Percentiles rank a stretch among this genome's conserved stretches.
Evolutionary conservation across 2,797 vertebrate species (phyloP).

Genomic region (Rhinatrema bivittatum): DNA sequence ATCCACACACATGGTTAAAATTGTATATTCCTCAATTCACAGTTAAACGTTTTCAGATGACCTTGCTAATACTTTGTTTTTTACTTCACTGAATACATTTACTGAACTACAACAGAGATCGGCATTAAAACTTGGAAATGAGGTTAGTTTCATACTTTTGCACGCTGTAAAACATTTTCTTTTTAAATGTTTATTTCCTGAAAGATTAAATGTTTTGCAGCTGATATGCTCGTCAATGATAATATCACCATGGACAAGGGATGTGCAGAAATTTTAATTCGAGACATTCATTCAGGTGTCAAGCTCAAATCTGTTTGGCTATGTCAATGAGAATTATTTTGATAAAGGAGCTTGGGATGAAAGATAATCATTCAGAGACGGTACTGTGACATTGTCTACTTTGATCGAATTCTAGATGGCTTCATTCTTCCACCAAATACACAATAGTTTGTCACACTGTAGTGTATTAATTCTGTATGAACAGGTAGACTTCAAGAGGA

Average conservation of each 20-base stretch:
- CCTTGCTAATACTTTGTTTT: conserved; percentile 9
- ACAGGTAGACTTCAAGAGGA: conserved; percentile 54
- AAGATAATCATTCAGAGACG: conserved; percentile 42
- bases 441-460: conserved; percentile 65
- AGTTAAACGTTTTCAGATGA: too few species aligned
- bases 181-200: conserved; percentile 24
- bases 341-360: conserved; percentile 42
- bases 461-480: conserved; percentile 61
- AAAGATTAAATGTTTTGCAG: conserved; percentile 16
- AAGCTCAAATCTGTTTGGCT: conserved; percentile 4
- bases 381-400: conserved; percentile 51
- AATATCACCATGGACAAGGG: conserved; percentile 13
- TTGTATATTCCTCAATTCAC: too few species aligned
- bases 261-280: conserved; percentile 21
- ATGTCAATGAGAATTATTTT: conserved; percentile 6
- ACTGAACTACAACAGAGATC: conserved; percentile 14
- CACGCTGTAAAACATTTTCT: conserved; percentile 15
- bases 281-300: conserved; percentile 11
- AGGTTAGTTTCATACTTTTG: conserved; percentile 30
- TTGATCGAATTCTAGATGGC: conserved; percentile 60
- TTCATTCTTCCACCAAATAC: conserved; percentile 63
- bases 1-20: too few species aligned
- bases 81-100: conserved; percentile 15
- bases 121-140: conserved; percentile 12
- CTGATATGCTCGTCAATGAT: conserved; percentile 5